Percentiles rank a stretch among this genome's conserved stretches.
Conservation (phyloP, 1,140 invertebrate genomes). For the Amyelois transitella region DNA sequence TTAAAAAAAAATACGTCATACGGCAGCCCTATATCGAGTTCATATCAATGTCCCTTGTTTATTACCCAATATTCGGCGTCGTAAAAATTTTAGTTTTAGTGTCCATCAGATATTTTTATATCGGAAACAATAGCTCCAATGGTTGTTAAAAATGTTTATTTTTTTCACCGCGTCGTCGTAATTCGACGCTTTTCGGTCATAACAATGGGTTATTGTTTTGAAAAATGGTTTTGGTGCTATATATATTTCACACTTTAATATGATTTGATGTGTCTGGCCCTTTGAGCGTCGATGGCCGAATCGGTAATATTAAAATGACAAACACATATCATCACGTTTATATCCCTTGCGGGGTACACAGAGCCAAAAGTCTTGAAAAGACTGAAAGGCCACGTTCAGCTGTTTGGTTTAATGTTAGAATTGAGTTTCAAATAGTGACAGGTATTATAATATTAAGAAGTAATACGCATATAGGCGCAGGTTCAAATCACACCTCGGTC, state of each 20-base stretch:
- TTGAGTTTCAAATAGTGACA: too few species aligned
- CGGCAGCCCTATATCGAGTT: neutral
- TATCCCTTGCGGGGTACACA: too few species aligned
- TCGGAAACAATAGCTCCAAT: neutral
- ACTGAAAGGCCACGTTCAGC: too few species aligned
- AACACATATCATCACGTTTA: too few species aligned
- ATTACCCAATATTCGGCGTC: slow-evolving; percentile 12
- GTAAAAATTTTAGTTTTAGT: slow-evolving; percentile 13
- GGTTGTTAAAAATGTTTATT: neutral
- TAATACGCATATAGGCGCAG: too few species aligned
- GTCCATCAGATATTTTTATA: slow-evolving; percentile 11
- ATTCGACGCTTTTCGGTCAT: neutral
- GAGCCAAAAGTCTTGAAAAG: too few species aligned
- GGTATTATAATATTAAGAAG: too few species aligned
- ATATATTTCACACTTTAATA: neutral
- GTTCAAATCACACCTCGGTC: too few species aligned
- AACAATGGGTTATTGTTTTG: neutral
- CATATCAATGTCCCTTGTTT: slow-evolving; percentile 3
- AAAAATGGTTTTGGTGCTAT: neutral
- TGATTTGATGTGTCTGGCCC: neutral
- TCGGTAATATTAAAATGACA: too few species aligned
- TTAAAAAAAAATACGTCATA: too few species aligned
- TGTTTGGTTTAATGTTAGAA: too few species aligned
- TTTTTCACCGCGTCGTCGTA: neutral
- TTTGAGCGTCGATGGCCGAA: neutral